Percentiles rank a stretch among this genome's conserved stretches.
Evolutionary conservation across 2,888 invertebrate species (phyloP).

Genomic region (Trissolcus japonicus): DNA sequence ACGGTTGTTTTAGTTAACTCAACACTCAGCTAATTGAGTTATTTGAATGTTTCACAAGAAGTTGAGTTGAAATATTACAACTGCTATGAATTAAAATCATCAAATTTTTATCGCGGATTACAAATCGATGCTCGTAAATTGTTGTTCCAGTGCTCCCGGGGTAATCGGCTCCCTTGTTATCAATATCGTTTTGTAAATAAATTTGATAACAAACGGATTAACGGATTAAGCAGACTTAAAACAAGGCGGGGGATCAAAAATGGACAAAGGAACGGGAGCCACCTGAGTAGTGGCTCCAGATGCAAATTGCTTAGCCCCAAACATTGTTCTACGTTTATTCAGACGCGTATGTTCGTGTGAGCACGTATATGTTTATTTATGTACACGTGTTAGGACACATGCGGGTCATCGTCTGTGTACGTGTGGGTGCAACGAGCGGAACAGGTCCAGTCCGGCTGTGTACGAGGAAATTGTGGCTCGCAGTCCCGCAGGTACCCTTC

Average conservation of each 20-base stretch:
- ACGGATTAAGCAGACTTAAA: slow-evolving; percentile 1
- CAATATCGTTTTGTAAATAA: neutral
- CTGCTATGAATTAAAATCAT: neutral
- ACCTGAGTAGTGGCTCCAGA: slow-evolving; percentile 61
- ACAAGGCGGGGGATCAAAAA: neutral
- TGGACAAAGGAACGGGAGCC: slow-evolving; percentile 44
- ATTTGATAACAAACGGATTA: neutral
- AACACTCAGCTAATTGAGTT: neutral
- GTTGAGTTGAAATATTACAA: neutral
- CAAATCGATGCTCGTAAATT: too few species aligned
- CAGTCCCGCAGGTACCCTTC: slow-evolving; percentile 75
- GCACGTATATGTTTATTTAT: slow-evolving; percentile 31
- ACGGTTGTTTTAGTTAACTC: slow-evolving; percentile 7
- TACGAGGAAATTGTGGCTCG: slow-evolving; percentile 73
- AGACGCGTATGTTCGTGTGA: slow-evolving; percentile 14
- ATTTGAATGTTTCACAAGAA: neutral
- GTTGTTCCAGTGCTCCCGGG: too few species aligned
- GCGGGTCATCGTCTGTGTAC: slow-evolving; percentile 6
- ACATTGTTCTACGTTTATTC: slow-evolving; percentile 55
- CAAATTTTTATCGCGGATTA: too few species aligned
- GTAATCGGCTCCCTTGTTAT: neutral
- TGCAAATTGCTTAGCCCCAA: slow-evolving; percentile 65
- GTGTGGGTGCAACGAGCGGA: slow-evolving; percentile 55
- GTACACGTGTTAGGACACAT: slow-evolving; percentile 23
- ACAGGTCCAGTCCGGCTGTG: slow-evolving; percentile 69